Conservation (phyloP, 2,797 vertebrate genomes). For the Pyrocephalus nanus region DNA sequence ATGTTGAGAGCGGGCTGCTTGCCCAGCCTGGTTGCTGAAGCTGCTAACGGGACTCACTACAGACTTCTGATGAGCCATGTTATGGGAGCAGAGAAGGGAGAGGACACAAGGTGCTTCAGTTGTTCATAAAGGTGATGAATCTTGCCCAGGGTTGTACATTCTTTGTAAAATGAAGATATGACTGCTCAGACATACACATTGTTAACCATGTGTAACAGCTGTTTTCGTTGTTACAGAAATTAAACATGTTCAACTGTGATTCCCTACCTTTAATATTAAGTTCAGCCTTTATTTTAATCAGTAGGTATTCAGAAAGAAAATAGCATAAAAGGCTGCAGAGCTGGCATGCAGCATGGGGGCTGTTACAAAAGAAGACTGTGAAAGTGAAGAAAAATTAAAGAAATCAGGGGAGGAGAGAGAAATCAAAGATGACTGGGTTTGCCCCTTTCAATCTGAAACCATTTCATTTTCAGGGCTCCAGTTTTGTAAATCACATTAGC, state of each 20-base stretch:
- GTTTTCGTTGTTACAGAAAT: neutral
- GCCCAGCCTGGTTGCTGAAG: neutral
- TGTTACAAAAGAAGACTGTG: neutral
- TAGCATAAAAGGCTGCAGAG: neutral
- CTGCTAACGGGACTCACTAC: neutral
- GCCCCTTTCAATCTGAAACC: neutral
- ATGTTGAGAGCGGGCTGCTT: neutral
- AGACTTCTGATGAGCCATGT: neutral
- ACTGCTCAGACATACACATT: neutral
- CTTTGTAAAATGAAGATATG: neutral
- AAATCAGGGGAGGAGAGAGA: neutral
- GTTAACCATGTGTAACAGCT: neutral
- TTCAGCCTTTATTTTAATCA: neutral
- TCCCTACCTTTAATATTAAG: neutral
- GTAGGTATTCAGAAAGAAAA: neutral
- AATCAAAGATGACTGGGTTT: neutral
- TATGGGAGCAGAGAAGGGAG: neutral
- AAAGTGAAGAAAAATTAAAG: neutral
- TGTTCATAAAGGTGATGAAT: neutral
- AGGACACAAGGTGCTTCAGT: neutral
- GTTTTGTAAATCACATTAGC: neutral
- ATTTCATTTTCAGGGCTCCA: neutral
- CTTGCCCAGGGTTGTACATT: neutral
- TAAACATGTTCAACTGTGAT: accelerated
- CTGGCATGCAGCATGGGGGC: neutral